Evolutionary conservation across 1,140 invertebrate species (phyloP), one percentile per base, ranked within the genome.

Genomic region (Hypothenemus hampei): DNA sequence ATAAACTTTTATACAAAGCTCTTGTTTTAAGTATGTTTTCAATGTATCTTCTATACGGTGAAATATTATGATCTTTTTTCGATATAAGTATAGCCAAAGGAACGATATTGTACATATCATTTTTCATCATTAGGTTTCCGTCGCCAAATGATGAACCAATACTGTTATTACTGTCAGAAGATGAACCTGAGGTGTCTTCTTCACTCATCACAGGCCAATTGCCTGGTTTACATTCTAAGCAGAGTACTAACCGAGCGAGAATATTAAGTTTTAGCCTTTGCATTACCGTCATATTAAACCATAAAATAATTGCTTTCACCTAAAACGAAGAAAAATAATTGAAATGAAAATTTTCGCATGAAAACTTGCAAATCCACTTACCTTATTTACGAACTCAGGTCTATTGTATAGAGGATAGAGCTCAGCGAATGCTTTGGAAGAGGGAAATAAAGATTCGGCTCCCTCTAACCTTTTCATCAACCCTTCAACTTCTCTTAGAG

Each of bases 221-320:
- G 11, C 22, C 55, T 26, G 61, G 36, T 59, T 66, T 69, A 24
- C 60, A 65, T 46, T 70, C 65, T 19, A 78, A 72, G 51, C 81
- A 72, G 59, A 78, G 77, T 15, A 93, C 66, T 26, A 91, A 79
- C 71, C 84, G 84, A 1, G 86, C 86, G 48, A 94, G 68, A 54
- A 89, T 84, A 59, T 85, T 74, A 35, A 94, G 71, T 67, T 89
- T 91, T 18, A 92, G 75, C 57, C 86, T 81, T 69, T 91, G 83
- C 65, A 91, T 86, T 66, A 81, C 82, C 0, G 86, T 91, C 70
- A 91, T 87, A 69, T 93, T 96, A 65, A 88, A 89, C 91, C 91
- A 96, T 3, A 93, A 73, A 67, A 86, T 91, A 77, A 96, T 84
- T 4, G 89, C 84, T 67, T 81, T 86, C 4, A 89, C 55, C 55